Conservation (phyloP, 2,113 vertebrate genomes). For the Procavia capensis region DNA sequence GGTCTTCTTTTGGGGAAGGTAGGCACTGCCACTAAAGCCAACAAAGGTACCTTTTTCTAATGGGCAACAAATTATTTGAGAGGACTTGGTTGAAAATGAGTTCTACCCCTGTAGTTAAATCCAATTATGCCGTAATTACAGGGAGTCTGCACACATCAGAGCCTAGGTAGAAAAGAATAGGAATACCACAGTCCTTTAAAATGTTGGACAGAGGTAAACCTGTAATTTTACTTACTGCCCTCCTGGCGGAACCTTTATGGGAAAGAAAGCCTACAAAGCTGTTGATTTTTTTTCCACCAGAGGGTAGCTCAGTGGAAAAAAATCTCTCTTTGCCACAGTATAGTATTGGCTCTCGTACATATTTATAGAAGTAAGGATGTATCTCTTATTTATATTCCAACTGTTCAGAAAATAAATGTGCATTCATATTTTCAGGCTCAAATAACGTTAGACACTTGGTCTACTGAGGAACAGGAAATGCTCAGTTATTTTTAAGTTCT, state of each 20-base stretch:
- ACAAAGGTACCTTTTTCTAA: conserved; percentile 53
- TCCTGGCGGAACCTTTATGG: conserved; percentile 63
- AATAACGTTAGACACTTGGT: neutral
- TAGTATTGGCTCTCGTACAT: neutral
- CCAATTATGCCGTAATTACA: conserved; percentile 82
- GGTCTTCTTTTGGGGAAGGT: neutral
- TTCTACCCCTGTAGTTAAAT: conserved; percentile 76
- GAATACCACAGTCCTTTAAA: conserved; percentile 57
- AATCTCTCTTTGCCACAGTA: neutral
- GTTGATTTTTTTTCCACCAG: neutral
- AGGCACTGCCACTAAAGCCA: neutral
- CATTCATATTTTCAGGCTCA: neutral
- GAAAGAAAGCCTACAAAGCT: conserved; percentile 1
- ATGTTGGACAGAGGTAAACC: conserved; percentile 65
- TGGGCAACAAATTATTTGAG: conserved; percentile 80
- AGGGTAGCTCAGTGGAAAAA: neutral
- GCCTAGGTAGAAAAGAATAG: conserved; percentile 69
- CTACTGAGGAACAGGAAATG: neutral
- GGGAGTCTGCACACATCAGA: conserved; percentile 77
- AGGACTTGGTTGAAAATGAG: conserved; percentile 66
- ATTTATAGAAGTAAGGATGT: neutral
- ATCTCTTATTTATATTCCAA: neutral
- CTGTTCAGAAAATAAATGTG: neutral
- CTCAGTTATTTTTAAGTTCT: neutral
- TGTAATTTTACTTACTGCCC: conserved; percentile 65